Conservation (phyloP, 1,140 invertebrate genomes). For the Drosophila hydei region DNA sequence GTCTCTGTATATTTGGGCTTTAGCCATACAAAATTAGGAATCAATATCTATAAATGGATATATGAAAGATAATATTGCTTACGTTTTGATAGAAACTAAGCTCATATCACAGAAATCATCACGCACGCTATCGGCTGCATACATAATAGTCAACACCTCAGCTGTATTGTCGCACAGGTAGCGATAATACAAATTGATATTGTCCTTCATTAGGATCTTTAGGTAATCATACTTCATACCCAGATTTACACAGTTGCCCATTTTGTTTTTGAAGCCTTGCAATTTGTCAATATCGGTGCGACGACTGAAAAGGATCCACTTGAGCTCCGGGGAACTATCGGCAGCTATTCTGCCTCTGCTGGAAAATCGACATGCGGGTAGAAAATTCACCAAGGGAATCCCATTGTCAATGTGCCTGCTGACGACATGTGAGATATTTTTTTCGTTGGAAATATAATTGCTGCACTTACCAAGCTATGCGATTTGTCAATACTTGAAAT, state of each 20-base stretch:
- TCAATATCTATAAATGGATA: no score
- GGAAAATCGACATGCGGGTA: background rate
- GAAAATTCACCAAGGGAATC: background rate
- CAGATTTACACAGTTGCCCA: background rate
- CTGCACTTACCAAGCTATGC: constrained; percentile 20
- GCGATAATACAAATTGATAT: constrained; percentile 18
- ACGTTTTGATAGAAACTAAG: background rate
- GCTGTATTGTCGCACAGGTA: constrained; percentile 7
- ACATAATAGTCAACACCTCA: constrained; percentile 17
- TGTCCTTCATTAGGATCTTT: background rate
- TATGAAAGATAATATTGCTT: background rate
- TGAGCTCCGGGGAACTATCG: background rate
- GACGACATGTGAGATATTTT: no score
- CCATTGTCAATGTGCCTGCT: background rate
- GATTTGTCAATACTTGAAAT: constrained; percentile 48
- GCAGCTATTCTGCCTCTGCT: background rate
- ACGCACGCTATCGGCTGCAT: background rate
- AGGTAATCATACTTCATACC: constrained; percentile 23
- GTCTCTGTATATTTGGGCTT: background rate
- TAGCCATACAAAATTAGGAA: no score
- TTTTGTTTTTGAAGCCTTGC: background rate
- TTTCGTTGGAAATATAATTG: background rate
- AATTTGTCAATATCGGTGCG: background rate
- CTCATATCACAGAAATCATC: background rate
- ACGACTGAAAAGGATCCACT: background rate